Base-by-base conservation (phyloP, 2,888 invertebrate genomes). In the Punctoribates punctum region DNA sequence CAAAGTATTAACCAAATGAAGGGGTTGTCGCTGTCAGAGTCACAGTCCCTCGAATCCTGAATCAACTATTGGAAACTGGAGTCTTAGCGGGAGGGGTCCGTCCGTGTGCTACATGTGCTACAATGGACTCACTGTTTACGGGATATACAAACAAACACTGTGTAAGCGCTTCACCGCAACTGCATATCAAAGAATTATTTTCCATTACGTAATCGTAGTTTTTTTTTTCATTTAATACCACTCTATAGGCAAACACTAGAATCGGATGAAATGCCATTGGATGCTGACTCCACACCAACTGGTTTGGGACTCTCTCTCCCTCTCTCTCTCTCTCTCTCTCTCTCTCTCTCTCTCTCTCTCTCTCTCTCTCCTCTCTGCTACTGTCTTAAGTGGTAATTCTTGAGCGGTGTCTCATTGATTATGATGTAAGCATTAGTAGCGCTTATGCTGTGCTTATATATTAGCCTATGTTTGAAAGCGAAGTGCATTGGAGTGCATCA, bases 401-500 rank as follows among this genome's bases (percentile, higher is more conserved):
- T 62, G 62, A 62, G 62, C 62, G 29, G 62, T 62, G n/a, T 67
- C 65, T 67, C 38, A 67, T 38, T 67, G 9, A 72, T 72, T 72
- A 46, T 72, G 48, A 48, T 72, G 42, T 72, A 72, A 72, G 48
- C 42, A 38, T 72, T 72, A 72, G 38, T 25, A 9, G 25, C 42
- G 25, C 60, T 60, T 60, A 51, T 20, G 20, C 13, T 42, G 13
- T 42, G 51, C 51, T 51, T 51, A 51, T 27, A 27, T 2, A 67
- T 34, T 20, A 20, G 34, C 42, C 42, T 67, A 34, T 67, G 13
- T 9, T 42, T 38, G 1, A 17, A 60, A 38, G n/a, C 13, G 20
- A 11, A 67, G 67, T 67, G 67, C 67, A 67, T 20, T 67, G 29
- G 42, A 67, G 67, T 38, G 67, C 67, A 67, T 34, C 67, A 34